Percentiles rank a stretch among this genome's conserved stretches.
Conservation (phyloP, 2,888 invertebrate species). For the Muschampia plurimacula region DNA sequence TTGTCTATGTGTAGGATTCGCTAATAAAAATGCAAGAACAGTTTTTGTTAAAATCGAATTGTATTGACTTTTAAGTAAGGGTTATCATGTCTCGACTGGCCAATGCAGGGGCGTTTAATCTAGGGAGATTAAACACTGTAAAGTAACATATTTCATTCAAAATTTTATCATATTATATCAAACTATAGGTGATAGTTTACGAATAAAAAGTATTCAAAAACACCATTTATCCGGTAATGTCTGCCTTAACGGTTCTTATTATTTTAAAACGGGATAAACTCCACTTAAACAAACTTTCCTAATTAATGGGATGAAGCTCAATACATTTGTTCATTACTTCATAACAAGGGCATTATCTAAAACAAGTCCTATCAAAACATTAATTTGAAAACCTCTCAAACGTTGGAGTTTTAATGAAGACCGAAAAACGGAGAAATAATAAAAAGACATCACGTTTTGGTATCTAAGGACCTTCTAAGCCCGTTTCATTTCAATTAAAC, state of each 20-base stretch:
- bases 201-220: too few species aligned
- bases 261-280: not conserved
- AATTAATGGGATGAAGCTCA: not conserved
- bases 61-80: too few species aligned
- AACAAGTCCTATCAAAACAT: constrained; percentile 4
- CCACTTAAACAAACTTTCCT: not conserved
- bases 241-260: not conserved
- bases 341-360: not conserved
- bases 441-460: not conserved
- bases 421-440: not conserved
- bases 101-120: too few species aligned
- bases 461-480: not conserved
- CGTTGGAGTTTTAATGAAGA: not conserved
- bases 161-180: too few species aligned
- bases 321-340: not conserved
- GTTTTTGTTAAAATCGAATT: not conserved
- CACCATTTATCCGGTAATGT: too few species aligned
- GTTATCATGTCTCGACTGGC: too few species aligned
- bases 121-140: too few species aligned
- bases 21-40: too few species aligned
- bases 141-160: too few species aligned
- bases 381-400: constrained; percentile 5
- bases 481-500: constrained; percentile 52
- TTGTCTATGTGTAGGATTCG: too few species aligned
- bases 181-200: too few species aligned